Base-by-base conservation (phyloP, 2,797 vertebrate genomes). In the Chrosomus eos region DNA sequence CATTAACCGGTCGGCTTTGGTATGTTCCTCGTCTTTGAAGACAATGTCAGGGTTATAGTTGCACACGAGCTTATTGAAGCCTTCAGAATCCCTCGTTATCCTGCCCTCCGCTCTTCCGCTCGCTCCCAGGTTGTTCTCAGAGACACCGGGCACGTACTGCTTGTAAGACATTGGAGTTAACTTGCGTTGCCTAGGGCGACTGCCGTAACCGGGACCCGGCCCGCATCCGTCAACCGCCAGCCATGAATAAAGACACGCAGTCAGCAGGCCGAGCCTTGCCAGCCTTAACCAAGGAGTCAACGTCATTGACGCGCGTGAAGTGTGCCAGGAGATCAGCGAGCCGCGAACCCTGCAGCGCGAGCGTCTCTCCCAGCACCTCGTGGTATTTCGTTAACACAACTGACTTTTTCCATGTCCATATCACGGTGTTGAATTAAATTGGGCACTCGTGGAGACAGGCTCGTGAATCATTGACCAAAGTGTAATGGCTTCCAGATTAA, bases 21-120 rank as follows among this genome's bases (percentile, higher is more conserved):
- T 98, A 92, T 97, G 96, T 94, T 99, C 98, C 91, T 99, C 98
- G 91, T 99, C 97, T 93, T 99, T 99, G 94, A 99, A 99, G 92
- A 97, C 94, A 91, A 99, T 97, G 93, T 98, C 97, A 5, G 98
- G 95, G 92, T 99, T 99, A 95, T 98, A 99, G 95, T 99, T 99
- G 92, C 97, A 97, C 88, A 98, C 96, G 36, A 99, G 95, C 33
- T 97, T 96, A 87, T 96, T 96, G 95, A 99, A 99, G 89, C 95
- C 96, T 87, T 98, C 97, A 0, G 97, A 98, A 85, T 91, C 95
- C 89, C 97, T 95, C 58, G 95, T 91, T 90, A 99, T 96, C 93
- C 97, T 98, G 87, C 97, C 97, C 92, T 99, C 98, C 1, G 97
- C 95, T 82, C 96, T 96, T 48, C 98, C 98, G 76, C 98, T 99